Evolutionary conservation across 37 sponge, comb jelly and placozoan genomes (phyloP), one percentile per base, ranked within the genome.

Genomic region (Lycopodina hypogea): DNA sequence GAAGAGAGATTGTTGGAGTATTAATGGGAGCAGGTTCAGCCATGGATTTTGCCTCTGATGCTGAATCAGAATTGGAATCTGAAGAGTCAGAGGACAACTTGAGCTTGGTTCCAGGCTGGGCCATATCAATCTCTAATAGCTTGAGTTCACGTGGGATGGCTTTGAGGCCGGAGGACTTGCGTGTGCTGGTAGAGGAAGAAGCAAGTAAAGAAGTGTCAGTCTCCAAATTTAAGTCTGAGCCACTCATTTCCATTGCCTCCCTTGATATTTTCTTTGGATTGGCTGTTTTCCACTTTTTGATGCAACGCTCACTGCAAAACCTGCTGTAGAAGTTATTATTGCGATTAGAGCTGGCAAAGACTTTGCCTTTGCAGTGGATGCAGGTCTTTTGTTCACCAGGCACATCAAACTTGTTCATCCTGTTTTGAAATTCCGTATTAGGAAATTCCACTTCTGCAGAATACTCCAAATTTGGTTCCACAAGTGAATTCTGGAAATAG

Each of bases 101-200:
- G 28, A 78, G 67, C 45, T 50, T 78, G 53, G 67, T 67, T 51
- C 66, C 78, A 50, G 68, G 68, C 33, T 28, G 30, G 37, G 87
- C 82, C 88, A 87, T 81, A 30, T 81, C 82, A 61, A 87, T 87
- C 41, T 76, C 78, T 2, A 81, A 70, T 63, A 81, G 76, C 66
- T 71, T 87, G 48, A 81, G 68, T 19, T 69, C 87, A 37, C 87
- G 29, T 15, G 87, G 66, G 8, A 60, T 12, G 26, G 42, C 4
- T 22, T 70, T 70, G 2, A 24, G 4, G 35, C 4, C 3, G 6
- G n/a, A 28, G n/a, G 70, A 22, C 1, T 19, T 6, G 8, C 6
- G 36, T 4, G 67, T 7, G 22, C 2, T 70, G 33, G 42, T 18
- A 2, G 70, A 42, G 3, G 70, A 1, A 40, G 45, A 24, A 36